phyloP scores from a whole-genome alignment of 2,797 vertebrate genomes.

The Chelon auratus region DNA sequence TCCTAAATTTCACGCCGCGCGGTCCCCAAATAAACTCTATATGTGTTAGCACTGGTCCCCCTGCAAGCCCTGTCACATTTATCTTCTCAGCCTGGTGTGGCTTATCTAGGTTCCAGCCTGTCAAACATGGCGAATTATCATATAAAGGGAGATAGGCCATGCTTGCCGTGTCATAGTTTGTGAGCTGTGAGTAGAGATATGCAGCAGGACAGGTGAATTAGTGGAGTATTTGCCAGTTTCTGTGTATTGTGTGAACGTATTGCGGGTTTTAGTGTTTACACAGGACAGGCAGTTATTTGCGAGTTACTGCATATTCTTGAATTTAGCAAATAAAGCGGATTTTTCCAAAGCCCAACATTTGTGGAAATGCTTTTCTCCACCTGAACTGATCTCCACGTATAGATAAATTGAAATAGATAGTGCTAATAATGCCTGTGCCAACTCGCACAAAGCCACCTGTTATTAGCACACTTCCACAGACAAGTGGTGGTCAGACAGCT shows the following conservation, averaged over 20 bases:
- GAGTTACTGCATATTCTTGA: background rate
- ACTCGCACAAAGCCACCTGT: constrained; percentile 33
- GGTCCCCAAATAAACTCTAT: constrained; percentile 75
- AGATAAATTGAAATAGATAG: constrained; percentile 22
- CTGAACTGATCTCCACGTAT: background rate
- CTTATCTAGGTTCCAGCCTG: constrained; percentile 63
- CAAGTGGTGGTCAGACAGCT: constrained; percentile 40
- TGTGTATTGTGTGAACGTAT: constrained; percentile 17
- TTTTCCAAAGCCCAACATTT: constrained; percentile 21
- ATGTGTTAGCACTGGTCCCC: constrained; percentile 53
- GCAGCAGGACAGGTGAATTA: background rate
- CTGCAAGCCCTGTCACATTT: constrained; percentile 64
- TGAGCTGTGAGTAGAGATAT: constrained; percentile 20
- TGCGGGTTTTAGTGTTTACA: constrained; percentile 12
- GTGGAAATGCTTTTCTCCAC: constrained; percentile 9
- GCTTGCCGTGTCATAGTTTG: constrained; percentile 44
- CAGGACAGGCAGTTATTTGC: constrained; percentile 6
- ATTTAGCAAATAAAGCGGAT: background rate
- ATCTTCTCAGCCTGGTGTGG: constrained; percentile 63
- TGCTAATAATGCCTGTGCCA: constrained; percentile 44
- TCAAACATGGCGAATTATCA: constrained; percentile 70
- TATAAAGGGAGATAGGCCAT: constrained; percentile 61
- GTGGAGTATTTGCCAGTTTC: constrained; percentile 12
- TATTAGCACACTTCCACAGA: constrained; percentile 33
- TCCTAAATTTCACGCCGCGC: constrained; percentile 73